Conservation (phyloP, 2,797 vertebrate genomes). For the Arnoldichthys spilopterus region DNA sequence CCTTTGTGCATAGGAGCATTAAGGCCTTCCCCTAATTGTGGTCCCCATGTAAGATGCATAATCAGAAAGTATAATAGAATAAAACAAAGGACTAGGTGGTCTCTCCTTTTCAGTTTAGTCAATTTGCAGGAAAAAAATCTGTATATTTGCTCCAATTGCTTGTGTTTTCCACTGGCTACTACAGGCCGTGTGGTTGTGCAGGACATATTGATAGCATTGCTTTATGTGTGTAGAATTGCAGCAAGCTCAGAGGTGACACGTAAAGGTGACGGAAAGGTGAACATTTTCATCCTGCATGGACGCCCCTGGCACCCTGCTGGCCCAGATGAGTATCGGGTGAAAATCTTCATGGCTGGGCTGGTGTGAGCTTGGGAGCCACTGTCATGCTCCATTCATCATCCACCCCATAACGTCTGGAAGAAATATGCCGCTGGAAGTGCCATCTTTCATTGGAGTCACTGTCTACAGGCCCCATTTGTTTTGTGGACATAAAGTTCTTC, state of each 20-base stretch:
- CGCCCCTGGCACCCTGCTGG: slow-evolving; percentile 57
- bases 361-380: slow-evolving; percentile 58
- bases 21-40: too few species aligned
- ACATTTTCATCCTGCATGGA: slow-evolving; percentile 65
- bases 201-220: slow-evolving; percentile 22
- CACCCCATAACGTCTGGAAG: slow-evolving; percentile 73
- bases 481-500: slow-evolving; percentile 69
- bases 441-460: slow-evolving; percentile 77
- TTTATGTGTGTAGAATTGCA: slow-evolving; percentile 38
- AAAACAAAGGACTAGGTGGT: too few species aligned
- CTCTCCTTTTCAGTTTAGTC: too few species aligned
- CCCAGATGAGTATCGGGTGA: slow-evolving; percentile 74
- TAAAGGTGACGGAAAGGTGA: slow-evolving; percentile 75
- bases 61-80: too few species aligned
- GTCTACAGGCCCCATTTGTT: slow-evolving; percentile 74
- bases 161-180: not conserved
- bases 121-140: too few species aligned
- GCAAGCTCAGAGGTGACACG: slow-evolving; percentile 49
- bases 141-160: too few species aligned
- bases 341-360: slow-evolving; percentile 63
- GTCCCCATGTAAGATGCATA: too few species aligned
- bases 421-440: slow-evolving; percentile 75
- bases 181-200: slow-evolving; percentile 25
- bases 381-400: slow-evolving; percentile 77
- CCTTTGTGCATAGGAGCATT: too few species aligned